Evolutionary conservation across 1,140 invertebrate genomes (phyloP).

Genomic region (Tetramorium simillimum): DNA sequence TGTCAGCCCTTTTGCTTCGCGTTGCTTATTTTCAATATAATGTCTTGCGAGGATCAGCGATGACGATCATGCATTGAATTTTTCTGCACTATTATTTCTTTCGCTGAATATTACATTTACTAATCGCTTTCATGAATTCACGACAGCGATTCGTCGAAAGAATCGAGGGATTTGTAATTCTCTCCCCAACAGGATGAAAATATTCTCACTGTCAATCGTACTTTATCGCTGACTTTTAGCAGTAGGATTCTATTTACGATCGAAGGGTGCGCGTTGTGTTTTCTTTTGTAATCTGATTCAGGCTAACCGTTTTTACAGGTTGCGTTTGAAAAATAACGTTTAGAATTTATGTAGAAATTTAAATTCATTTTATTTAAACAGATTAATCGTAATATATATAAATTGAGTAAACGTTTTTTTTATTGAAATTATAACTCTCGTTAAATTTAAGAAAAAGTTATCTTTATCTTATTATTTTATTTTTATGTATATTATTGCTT

Average conservation of each 20-base stretch:
- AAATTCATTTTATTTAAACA: background rate
- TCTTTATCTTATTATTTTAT: background rate
- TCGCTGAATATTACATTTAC: background rate
- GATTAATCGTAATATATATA: background rate
- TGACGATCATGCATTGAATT: background rate
- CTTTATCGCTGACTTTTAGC: constrained; percentile 2
- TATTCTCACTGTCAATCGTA: background rate
- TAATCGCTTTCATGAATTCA: constrained; percentile 49
- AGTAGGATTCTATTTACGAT: background rate
- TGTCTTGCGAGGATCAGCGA: constrained; percentile 7
- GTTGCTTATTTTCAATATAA: constrained; percentile 25
- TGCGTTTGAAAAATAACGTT: background rate
- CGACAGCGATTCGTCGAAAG: background rate
- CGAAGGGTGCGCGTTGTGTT: background rate
- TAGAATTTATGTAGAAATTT: background rate
- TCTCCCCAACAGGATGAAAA: background rate
- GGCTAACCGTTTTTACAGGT: background rate
- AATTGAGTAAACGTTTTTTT: background rate
- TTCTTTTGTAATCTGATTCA: background rate
- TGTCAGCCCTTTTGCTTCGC: background rate
- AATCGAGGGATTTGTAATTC: background rate
- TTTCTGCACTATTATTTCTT: constrained; percentile 15
- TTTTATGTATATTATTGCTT: constrained; percentile 4
- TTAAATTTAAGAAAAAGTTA: background rate
- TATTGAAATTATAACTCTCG: background rate